phyloP scores from a whole-genome alignment of 2,888 invertebrate genomes.

The Sicus ferrugineus region DNA sequence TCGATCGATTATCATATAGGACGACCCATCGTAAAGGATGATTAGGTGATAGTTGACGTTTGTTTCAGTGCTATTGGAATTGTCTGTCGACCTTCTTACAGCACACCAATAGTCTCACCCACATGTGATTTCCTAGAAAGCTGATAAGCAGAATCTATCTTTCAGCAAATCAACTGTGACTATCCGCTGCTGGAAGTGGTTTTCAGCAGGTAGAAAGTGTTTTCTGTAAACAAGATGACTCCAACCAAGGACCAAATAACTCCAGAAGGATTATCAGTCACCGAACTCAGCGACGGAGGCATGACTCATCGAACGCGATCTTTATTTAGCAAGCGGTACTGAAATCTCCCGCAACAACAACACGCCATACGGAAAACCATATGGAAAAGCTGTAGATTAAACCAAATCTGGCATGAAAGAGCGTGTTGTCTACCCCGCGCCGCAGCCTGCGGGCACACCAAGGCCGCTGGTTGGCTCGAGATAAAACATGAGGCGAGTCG shows the following conservation, averaged over 20 bases:
- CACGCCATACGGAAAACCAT: neutral
- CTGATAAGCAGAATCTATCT: too few species aligned
- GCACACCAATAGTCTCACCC: too few species aligned
- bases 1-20: too few species aligned
- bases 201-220: neutral
- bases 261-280: constrained; percentile 1
- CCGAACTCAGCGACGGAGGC: constrained; percentile 1
- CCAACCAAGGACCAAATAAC: neutral
- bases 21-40: too few species aligned
- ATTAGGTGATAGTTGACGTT: too few species aligned
- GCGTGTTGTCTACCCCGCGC: neutral
- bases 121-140: too few species aligned
- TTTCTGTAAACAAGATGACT: neutral
- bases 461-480: neutral
- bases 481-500: neutral
- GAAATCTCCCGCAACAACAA: neutral
- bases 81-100: too few species aligned
- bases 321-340: neutral
- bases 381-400: constrained; percentile 2
- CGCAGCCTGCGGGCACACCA: neutral
- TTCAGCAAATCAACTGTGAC: neutral
- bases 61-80: too few species aligned
- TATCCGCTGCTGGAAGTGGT: too few species aligned
- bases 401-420: neutral
- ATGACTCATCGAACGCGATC: neutral